Evolutionary conservation across 1,140 invertebrate species (phyloP).

Genomic region (Drosophila triauraria): DNA sequence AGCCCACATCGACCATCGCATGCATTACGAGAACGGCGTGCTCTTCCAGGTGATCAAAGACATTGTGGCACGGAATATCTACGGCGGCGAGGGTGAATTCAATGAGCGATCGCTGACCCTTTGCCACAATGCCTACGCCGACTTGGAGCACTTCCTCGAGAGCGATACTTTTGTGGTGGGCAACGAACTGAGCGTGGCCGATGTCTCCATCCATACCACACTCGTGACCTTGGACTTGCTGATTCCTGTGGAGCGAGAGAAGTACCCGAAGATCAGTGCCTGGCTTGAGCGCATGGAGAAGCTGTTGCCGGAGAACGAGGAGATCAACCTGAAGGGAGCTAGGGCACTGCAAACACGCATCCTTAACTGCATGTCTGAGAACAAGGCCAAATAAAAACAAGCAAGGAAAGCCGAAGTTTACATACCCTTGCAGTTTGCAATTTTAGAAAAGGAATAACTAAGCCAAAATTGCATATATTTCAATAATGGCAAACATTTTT

Average conservation of each 20-base stretch:
- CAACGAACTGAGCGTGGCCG: conserved; percentile 87
- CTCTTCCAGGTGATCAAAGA: conserved; percentile 86
- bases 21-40: conserved; percentile 90
- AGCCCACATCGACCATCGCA: conserved; percentile 89
- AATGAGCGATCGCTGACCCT: conserved; percentile 61
- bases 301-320: conserved; percentile 67
- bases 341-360: conserved; percentile 57
- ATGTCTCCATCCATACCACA: conserved; percentile 85
- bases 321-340: conserved; percentile 69
- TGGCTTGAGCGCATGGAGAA: conserved; percentile 67
- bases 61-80: conserved; percentile 77
- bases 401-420: no score
- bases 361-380: conserved; percentile 54
- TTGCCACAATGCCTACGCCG: conserved; percentile 85
- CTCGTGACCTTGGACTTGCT: conserved; percentile 81
- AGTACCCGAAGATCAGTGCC: conserved; percentile 43
- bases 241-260: conserved; percentile 64
- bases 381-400: conserved; percentile 30
- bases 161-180: conserved; percentile 85
- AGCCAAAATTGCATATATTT: no score
- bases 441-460: no score
- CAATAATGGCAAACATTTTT: no score
- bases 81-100: conserved; percentile 69
- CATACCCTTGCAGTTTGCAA: no score
- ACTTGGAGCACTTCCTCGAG: conserved; percentile 86